Conservation (phyloP, 2,797 vertebrate genomes). For the Xiphorhynchus erythropygius region DNA sequence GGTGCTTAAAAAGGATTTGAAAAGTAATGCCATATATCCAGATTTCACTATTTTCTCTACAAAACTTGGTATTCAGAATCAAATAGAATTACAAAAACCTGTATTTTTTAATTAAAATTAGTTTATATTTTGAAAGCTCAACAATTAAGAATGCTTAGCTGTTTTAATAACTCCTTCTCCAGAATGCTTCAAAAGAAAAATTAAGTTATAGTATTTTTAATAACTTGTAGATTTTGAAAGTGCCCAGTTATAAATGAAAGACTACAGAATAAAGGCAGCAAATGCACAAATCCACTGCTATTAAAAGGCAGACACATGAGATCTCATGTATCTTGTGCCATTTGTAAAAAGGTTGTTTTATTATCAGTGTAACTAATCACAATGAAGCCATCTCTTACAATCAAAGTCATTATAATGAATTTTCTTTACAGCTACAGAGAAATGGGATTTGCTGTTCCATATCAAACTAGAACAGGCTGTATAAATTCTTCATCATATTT, state of each 20-base stretch:
- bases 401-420: conserved; percentile 83
- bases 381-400: conserved; percentile 77
- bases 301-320: conserved; percentile 65
- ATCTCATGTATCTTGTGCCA: conserved; percentile 64
- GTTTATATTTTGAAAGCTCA: background rate
- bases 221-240: conserved; percentile 33
- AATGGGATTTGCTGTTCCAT: conserved; percentile 81
- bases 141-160: conserved; percentile 4
- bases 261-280: conserved; percentile 46
- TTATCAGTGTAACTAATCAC: conserved; percentile 79
- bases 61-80: background rate
- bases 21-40: background rate
- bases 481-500: conserved; percentile 83
- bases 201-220: conserved; percentile 53
- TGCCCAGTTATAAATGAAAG: conserved; percentile 23
- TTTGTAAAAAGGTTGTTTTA: conserved; percentile 78
- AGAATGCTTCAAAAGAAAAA: conserved; percentile 20
- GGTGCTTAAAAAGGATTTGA: background rate
- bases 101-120: background rate
- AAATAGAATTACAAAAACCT: background rate
- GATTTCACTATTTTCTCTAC: background rate
- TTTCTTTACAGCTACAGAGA: conserved; percentile 83
- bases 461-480: conserved; percentile 77
- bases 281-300: conserved; percentile 60
- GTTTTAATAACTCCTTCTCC: conserved; percentile 13